These are phyloP conservation scores for Calephelis virginiensis DNA, from an alignment of 1,140 invertebrate species.

Conservation along the genomic window DNA sequence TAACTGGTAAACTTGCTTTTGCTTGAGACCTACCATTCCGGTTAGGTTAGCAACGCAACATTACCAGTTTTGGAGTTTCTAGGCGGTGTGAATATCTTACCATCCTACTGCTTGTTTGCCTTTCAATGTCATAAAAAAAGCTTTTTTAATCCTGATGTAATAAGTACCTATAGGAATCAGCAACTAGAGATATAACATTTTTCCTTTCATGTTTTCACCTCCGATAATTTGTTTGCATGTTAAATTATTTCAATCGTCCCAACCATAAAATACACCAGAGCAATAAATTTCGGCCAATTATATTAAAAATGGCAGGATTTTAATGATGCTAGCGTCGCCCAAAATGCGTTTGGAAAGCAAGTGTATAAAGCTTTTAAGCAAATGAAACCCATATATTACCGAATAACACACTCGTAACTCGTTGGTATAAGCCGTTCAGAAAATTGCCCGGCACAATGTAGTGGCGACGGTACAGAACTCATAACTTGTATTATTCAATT, in stretches of 20 bases:
- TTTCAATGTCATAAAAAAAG: too few species aligned
- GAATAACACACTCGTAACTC: conserved; percentile 61
- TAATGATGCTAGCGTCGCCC: conserved; percentile 19
- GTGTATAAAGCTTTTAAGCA: conserved; percentile 67
- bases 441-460: conserved; percentile 14
- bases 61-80: too few species aligned
- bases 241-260: background rate
- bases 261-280: background rate
- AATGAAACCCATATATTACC: conserved; percentile 72
- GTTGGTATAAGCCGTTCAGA: conserved; percentile 9
- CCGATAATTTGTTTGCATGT: background rate
- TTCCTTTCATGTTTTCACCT: too few species aligned
- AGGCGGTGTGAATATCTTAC: too few species aligned
- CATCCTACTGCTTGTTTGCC: too few species aligned
- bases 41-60: too few species aligned
- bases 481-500: conserved; percentile 10
- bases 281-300: conserved; percentile 14
- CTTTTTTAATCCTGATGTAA: too few species aligned
- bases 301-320: conserved; percentile 17
- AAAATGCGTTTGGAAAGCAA: conserved; percentile 57
- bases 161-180: too few species aligned
- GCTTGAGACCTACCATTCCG: too few species aligned
- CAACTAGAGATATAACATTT: too few species aligned
- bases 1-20: too few species aligned
- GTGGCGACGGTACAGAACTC: conserved; percentile 5